Conservation (phyloP, 2,888 invertebrate species). For the Linnaemya tessellans region DNA sequence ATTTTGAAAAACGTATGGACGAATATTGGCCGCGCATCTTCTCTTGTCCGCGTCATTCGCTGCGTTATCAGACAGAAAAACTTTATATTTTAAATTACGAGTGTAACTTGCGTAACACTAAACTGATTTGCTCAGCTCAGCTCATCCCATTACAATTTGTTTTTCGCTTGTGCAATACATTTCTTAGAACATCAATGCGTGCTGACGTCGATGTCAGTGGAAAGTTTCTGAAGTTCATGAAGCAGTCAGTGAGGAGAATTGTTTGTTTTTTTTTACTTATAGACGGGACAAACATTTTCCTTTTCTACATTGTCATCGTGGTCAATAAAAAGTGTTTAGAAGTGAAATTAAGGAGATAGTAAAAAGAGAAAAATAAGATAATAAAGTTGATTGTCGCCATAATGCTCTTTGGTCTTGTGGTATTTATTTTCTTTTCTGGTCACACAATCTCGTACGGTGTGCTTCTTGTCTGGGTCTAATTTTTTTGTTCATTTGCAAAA, state of each 20-base stretch:
- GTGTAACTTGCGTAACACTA: too few species aligned
- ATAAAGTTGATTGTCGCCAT: slow-evolving; percentile 68
- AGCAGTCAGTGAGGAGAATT: neutral
- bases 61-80: too few species aligned
- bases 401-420: slow-evolving; percentile 61
- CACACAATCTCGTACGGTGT: neutral
- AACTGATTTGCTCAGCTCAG: too few species aligned
- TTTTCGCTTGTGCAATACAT: neutral
- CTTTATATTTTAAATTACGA: too few species aligned
- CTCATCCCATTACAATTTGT: neutral
- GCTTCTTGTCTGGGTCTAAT: slow-evolving; percentile 28
- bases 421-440: slow-evolving; percentile 38
- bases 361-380: slow-evolving; percentile 4
- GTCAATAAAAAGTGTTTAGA: slow-evolving; percentile 62
- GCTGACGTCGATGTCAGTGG: neutral
- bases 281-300: slow-evolving; percentile 42
- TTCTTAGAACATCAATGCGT: neutral
- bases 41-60: too few species aligned
- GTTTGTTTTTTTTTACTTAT: slow-evolving; percentile 54
- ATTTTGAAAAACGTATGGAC: too few species aligned
- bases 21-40: too few species aligned
- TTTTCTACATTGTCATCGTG: slow-evolving; percentile 49
- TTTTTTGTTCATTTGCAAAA: slow-evolving; percentile 33
- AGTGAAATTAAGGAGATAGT: slow-evolving; percentile 2
- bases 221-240: neutral